phyloP scores from a whole-genome alignment of 2,113 vertebrate genomes.

The Egretta garzetta region DNA sequence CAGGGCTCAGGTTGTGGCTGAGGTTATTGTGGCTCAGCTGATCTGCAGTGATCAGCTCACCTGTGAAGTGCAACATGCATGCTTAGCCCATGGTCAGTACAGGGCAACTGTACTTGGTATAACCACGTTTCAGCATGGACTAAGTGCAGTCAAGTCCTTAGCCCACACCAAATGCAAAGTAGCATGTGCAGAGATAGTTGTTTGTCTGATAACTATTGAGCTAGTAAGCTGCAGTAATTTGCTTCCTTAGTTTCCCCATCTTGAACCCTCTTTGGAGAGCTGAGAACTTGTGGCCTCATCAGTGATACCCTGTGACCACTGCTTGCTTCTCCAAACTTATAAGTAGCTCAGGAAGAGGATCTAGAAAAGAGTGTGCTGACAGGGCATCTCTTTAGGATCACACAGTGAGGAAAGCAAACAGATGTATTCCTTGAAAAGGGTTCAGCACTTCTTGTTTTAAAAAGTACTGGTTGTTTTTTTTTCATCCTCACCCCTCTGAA shows the following conservation, averaged over 20 bases:
- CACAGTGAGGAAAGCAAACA: not conserved
- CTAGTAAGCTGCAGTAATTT: not conserved
- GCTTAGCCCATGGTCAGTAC: not conserved
- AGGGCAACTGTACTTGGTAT: not conserved
- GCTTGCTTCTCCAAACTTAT: not conserved
- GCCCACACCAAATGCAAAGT: not conserved
- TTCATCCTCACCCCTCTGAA: not conserved
- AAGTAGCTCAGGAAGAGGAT: not conserved
- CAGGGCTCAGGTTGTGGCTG: not conserved
- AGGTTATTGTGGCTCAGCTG: not conserved
- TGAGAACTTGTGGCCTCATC: not conserved
- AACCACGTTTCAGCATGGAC: accelerated
- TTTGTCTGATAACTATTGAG: not conserved
- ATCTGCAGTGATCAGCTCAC: not conserved
- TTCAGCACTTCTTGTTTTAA: not conserved
- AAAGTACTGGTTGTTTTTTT: not conserved
- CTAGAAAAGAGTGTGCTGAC: not conserved
- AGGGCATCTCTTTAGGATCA: not conserved
- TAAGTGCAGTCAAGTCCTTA: not conserved
- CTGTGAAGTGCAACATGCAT: not conserved
- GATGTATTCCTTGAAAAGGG: not conserved
- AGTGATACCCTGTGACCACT: not conserved
- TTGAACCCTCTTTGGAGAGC: not conserved
- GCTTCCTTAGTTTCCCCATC: not conserved
- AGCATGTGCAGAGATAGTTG: not conserved